A percentile compares a stretch with the other conserved stretches of the same genome.
Conservation (phyloP, 2,797 vertebrate genomes). For the Lepilemur septentrionalis region DNA sequence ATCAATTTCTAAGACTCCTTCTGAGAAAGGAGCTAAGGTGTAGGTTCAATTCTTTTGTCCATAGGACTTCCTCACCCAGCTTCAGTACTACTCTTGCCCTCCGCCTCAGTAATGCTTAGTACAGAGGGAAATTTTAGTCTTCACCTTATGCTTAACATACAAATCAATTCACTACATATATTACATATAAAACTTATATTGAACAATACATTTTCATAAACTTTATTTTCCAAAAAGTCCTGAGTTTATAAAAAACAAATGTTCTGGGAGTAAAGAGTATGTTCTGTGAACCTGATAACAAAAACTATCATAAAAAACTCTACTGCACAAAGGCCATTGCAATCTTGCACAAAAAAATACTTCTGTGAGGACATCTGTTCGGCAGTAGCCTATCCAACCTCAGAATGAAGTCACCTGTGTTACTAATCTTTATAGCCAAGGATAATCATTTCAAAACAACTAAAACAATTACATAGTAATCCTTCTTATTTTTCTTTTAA, state of each 20-base stretch:
- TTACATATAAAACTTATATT: neutral
- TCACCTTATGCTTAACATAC: neutral
- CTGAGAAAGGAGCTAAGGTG: neutral
- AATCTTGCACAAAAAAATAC: neutral
- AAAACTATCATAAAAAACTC: neutral
- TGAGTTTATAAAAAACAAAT: constrained; percentile 6
- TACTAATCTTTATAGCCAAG: neutral
- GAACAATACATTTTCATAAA: neutral
- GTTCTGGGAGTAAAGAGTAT: neutral
- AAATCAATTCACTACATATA: neutral
- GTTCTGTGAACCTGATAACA: neutral
- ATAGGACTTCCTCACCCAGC: neutral
- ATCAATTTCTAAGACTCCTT: neutral
- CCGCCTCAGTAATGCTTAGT: neutral
- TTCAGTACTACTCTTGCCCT: neutral
- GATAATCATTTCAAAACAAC: neutral
- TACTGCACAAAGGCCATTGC: neutral
- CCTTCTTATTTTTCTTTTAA: no score
- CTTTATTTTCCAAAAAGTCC: neutral
- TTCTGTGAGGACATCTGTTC: neutral
- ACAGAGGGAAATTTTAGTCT: neutral
- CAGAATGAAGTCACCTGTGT: neutral
- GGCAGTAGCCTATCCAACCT: neutral
- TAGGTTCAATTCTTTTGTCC: neutral
- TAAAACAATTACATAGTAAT: neutral